A percentile compares a stretch with the other conserved stretches of the same genome.
Evolutionary conservation across 2,113 vertebrate genomes (phyloP).

Genomic region (Clarias gariepinus): DNA sequence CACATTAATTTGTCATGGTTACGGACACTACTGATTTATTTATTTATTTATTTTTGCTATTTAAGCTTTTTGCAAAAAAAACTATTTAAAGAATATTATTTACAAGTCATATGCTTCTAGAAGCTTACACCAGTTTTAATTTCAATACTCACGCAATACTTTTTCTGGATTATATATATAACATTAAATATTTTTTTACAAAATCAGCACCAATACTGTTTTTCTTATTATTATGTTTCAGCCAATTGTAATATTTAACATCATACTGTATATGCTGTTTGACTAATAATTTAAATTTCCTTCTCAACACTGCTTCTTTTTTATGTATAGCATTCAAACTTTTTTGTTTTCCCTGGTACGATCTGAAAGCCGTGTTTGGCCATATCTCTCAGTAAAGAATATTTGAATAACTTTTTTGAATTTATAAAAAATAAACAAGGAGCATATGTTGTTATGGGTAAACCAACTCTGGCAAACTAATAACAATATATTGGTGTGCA

Average conservation of each 20-base stretch:
- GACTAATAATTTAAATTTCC: background rate
- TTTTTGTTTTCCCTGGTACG: background rate
- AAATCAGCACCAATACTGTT: too few relatives aligned
- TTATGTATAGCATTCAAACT: background rate
- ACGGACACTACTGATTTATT: too few relatives aligned
- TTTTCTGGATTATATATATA: too few relatives aligned
- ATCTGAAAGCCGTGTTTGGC: background rate
- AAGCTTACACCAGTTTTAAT: too few relatives aligned
- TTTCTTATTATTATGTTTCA: too few relatives aligned
- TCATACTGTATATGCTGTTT: background rate
- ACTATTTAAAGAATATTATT: too few relatives aligned
- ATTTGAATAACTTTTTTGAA: background rate
- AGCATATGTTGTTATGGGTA: background rate
- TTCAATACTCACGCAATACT: too few relatives aligned
- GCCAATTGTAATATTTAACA: background rate
- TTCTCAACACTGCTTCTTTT: background rate
- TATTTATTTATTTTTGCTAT: too few relatives aligned
- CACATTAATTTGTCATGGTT: too few relatives aligned
- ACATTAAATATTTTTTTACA: too few relatives aligned
- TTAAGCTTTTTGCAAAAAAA: too few relatives aligned
- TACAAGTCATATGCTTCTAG: too few relatives aligned
- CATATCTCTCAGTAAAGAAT: background rate
- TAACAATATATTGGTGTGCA: background rate
- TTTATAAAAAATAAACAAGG: background rate
- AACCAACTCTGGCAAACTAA: background rate